phyloP scores from a whole-genome alignment of 1,140 invertebrate species.

The Physella acuta region DNA sequence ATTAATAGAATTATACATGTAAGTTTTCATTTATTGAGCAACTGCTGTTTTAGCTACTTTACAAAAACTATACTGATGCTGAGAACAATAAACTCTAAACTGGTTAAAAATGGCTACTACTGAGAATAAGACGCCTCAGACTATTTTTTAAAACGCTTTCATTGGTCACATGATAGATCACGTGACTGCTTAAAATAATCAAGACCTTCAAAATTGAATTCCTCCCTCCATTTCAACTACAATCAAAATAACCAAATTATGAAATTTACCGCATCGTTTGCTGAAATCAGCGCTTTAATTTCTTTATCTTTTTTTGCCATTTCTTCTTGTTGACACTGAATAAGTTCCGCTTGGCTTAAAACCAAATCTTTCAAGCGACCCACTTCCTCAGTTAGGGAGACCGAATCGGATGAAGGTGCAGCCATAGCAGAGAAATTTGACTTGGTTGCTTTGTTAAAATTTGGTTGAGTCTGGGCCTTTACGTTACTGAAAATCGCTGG shows the following conservation, averaged over 20 bases:
- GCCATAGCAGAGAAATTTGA: conserved; percentile 8
- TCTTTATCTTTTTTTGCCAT: conserved; percentile 39
- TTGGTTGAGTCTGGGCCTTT: conserved; percentile 12
- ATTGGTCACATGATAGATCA: conserved; percentile 16
- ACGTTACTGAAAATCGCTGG: not conserved
- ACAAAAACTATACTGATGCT: no score
- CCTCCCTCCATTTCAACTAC: not conserved
- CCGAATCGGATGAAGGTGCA: conserved; percentile 10
- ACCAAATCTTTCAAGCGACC: conserved; percentile 42
- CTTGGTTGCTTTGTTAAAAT: conserved; percentile 20
- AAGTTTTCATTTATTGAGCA: no score
- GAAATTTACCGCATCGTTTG: conserved; percentile 37
- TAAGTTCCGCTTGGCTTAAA: conserved; percentile 41
- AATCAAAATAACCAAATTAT: not conserved
- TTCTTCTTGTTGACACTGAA: conserved; percentile 44
- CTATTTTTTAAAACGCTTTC: no score
- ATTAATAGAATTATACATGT: no score
- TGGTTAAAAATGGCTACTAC: no score
- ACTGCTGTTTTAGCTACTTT: no score
- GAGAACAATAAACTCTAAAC: no score
- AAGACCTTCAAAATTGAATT: not conserved
- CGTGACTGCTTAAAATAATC: conserved; percentile 14
- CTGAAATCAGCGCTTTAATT: conserved; percentile 33
- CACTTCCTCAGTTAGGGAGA: conserved; percentile 23
- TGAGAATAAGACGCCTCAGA: no score